Conservation (phyloP, 1,140 invertebrate genomes). For the Pissodes strobi region DNA sequence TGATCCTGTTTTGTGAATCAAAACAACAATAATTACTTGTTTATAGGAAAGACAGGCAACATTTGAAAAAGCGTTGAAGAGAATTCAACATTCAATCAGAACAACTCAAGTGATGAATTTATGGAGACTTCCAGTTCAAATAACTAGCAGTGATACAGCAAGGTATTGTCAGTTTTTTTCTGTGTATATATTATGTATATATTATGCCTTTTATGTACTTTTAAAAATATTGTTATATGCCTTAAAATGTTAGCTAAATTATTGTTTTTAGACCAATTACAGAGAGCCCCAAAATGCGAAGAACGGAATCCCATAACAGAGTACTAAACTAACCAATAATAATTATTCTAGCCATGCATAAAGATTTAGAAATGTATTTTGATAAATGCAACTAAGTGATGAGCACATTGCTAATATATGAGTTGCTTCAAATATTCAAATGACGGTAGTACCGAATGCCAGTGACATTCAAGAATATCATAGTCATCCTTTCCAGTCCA, state of each 20-base stretch:
- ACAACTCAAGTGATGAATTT: not conserved
- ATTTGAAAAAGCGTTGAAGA: not conserved
- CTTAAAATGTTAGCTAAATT: too few species aligned
- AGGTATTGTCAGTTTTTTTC: too few species aligned
- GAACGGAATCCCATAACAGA: not conserved
- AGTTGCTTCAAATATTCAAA: not conserved
- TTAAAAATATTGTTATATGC: not conserved
- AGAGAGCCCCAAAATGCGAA: not conserved
- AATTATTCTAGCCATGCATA: slow-evolving; percentile 3
- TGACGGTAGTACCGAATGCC: not conserved
- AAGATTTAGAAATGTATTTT: slow-evolving; percentile 7
- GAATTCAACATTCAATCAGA: not conserved
- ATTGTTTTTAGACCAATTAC: too few species aligned
- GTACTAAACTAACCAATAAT: too few species aligned
- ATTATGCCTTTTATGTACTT: not conserved
- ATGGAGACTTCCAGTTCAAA: not conserved
- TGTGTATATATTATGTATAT: too few species aligned
- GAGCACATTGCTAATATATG: not conserved
- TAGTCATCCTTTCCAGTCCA: not conserved
- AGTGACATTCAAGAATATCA: slow-evolving; percentile 1
- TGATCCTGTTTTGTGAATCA: not conserved
- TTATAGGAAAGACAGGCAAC: not conserved
- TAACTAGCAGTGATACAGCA: not conserved
- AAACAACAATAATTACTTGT: not conserved
- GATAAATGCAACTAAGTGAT: not conserved